Percentiles rank a stretch among this genome's conserved stretches.
Conservation (phyloP, 2,113 vertebrate genomes). For the Nesoenas mayeri region DNA sequence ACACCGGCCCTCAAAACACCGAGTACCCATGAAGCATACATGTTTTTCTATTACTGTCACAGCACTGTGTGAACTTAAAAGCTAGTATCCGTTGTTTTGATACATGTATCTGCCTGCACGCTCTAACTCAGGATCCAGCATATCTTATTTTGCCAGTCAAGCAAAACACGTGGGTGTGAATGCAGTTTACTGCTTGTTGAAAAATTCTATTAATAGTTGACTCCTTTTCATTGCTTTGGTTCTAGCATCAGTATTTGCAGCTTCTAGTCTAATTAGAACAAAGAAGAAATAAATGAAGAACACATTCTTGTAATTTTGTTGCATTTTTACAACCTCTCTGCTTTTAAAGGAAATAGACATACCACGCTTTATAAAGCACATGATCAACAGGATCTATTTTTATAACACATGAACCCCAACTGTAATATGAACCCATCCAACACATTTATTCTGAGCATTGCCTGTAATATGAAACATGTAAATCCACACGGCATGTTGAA, state of each 20-base stretch:
- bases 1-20: neutral
- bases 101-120: neutral
- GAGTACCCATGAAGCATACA: rapidly evolving
- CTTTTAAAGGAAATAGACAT: neutral
- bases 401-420: neutral
- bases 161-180: neutral
- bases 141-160: neutral
- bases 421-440: slow-evolving; percentile 28
- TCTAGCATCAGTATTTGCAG: neutral
- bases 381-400: slow-evolving; percentile 11
- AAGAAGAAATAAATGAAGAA: neutral
- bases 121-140: neutral
- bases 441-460: slow-evolving; percentile 5
- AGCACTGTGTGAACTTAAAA: neutral
- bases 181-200: neutral
- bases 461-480: slow-evolving; percentile 26
- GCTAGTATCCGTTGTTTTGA: neutral
- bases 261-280: neutral
- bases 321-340: neutral
- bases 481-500: neutral
- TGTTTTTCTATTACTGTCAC: neutral
- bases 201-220: neutral
- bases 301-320: neutral
- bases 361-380: neutral
- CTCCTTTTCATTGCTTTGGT: neutral